A percentile compares a stretch with the other conserved stretches of the same genome.
Conservation (phyloP, 2,888 invertebrate species). For the Bombylius major region DNA sequence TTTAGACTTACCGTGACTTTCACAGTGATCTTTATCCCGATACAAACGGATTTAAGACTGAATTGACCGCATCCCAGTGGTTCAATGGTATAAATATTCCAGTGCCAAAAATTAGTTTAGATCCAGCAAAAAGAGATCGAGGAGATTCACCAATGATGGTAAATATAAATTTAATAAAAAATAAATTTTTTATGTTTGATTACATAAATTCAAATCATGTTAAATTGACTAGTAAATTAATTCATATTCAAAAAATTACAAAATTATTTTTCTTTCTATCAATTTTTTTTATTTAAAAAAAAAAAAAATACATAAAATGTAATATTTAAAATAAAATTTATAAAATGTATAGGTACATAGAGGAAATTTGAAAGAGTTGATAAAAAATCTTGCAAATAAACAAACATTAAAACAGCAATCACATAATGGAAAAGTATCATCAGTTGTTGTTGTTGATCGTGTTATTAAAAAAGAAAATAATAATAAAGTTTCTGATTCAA, state of each 20-base stretch:
- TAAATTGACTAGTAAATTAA: no score
- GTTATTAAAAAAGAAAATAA: constrained; percentile 1
- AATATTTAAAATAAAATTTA: no score
- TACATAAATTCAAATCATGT: no score
- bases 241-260: no score
- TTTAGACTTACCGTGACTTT: constrained; percentile 79
- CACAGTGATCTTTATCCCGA: constrained; percentile 91
- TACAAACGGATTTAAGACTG: constrained; percentile 68
- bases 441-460: not conserved
- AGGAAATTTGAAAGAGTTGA: constrained; percentile 32
- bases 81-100: constrained; percentile 58
- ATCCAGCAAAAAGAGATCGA: constrained; percentile 57
- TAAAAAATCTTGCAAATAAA: constrained; percentile 33
- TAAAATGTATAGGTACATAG: constrained; percentile 27
- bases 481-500: not conserved
- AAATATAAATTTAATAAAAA: constrained; percentile 24
- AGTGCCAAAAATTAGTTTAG: constrained; percentile 70
- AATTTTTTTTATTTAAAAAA: no score
- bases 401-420: constrained; percentile 14
- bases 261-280: no score
- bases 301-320: no score
- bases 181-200: no score
- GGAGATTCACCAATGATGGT: constrained; percentile 50
- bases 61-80: constrained; percentile 73
- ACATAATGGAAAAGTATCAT: constrained; percentile 12